These are phyloP conservation scores for Phaedon cochleariae DNA, from an alignment of 2,888 invertebrate genomes.

Conservation along the genomic window DNA sequence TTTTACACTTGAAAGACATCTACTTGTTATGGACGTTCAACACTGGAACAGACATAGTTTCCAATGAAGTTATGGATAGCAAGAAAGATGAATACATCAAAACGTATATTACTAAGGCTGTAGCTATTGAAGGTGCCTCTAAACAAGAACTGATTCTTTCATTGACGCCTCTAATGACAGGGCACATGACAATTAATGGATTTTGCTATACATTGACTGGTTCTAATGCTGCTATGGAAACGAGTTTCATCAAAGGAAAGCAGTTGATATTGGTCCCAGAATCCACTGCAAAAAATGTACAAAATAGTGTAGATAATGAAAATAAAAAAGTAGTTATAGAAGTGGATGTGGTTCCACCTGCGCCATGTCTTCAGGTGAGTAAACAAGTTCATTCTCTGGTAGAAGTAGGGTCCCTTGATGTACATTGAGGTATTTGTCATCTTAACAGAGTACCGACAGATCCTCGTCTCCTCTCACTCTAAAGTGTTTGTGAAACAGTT, in stretches of 20 bases:
- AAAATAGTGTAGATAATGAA: conserved; percentile 57
- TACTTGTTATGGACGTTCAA: conserved; percentile 78
- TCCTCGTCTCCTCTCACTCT: no score
- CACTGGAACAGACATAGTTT: conserved; percentile 57
- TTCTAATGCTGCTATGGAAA: conserved; percentile 52
- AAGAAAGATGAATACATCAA: conserved; percentile 62
- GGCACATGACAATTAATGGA: conserved; percentile 77
- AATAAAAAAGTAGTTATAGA: conserved; percentile 70
- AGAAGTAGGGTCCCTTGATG: no score
- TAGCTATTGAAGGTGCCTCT: conserved; percentile 68
- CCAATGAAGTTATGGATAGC: conserved; percentile 58
- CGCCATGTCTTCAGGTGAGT: conserved; percentile 82
- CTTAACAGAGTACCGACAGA: no score
- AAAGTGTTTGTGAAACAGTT: no score
- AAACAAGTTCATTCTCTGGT: neutral
- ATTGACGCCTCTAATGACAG: conserved; percentile 77
- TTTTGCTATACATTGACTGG: conserved; percentile 62
- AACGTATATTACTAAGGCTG: conserved; percentile 67
- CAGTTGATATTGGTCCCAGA: conserved; percentile 64
- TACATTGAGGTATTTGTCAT: no score
- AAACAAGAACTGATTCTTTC: conserved; percentile 74
- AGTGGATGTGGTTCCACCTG: conserved; percentile 78
- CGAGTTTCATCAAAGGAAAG: conserved; percentile 69
- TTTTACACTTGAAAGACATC: conserved; percentile 74
- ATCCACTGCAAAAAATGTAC: conserved; percentile 33